A percentile compares a stretch with the other conserved stretches of the same genome.
These are phyloP conservation scores for Xestia c-nigrum DNA, from an alignment of 2,888 invertebrate genomes.

Conservation along the genomic window DNA sequence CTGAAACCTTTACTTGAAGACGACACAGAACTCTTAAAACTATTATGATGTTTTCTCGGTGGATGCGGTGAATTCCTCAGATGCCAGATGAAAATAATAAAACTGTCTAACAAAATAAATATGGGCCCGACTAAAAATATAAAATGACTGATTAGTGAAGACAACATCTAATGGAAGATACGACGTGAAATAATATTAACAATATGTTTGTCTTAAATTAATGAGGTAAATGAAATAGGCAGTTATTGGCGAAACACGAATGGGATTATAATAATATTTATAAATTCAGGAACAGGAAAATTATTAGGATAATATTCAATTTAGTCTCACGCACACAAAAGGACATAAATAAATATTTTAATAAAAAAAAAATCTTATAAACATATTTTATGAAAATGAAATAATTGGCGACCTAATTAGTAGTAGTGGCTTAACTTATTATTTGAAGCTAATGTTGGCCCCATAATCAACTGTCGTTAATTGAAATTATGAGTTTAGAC, in stretches of 20 bases:
- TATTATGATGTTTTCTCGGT: constrained; percentile 70
- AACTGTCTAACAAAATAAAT: constrained; percentile 58
- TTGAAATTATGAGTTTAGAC: not conserved
- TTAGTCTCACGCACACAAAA: not conserved
- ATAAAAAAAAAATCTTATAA: no score
- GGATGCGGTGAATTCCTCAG: constrained; percentile 64
- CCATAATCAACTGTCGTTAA: not conserved
- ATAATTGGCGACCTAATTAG: no score
- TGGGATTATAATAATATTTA: not conserved
- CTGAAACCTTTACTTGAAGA: constrained; percentile 65
- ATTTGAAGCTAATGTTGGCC: not conserved
- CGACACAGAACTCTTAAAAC: constrained; percentile 55
- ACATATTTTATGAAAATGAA: not conserved
- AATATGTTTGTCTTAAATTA: constrained; percentile 20
- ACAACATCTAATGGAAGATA: not conserved
- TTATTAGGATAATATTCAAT: not conserved
- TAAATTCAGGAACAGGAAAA: not conserved
- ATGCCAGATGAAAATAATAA: constrained; percentile 44
- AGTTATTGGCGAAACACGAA: constrained; percentile 6
- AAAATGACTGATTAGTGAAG: constrained; percentile 2
- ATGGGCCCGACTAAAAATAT: constrained; percentile 62
- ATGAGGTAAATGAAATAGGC: constrained; percentile 46
- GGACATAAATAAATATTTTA: not conserved
- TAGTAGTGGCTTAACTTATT: not conserved
- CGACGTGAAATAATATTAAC: not conserved